A percentile compares a stretch with the other conserved stretches of the same genome.
Evolutionary conservation across 2,113 vertebrate species (phyloP).

Genomic region (Hippotragus niger): DNA sequence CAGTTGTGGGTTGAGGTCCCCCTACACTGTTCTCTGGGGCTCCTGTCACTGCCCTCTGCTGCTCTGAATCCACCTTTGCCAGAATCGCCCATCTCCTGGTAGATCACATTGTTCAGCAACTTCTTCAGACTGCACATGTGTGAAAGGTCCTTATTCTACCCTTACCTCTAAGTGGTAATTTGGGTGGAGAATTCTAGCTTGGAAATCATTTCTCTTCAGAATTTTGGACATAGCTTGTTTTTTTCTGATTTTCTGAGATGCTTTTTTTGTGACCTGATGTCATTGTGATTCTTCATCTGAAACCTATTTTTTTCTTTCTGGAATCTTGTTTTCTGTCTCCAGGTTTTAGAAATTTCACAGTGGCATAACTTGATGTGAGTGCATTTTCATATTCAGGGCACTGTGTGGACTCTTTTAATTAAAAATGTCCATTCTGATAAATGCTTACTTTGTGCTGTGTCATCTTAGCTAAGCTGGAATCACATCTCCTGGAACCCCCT

Average conservation of each 20-base stretch:
- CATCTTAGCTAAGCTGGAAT: neutral
- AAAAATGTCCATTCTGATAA: neutral
- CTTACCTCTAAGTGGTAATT: neutral
- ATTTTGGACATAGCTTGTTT: neutral
- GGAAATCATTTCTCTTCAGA: neutral
- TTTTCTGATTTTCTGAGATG: neutral
- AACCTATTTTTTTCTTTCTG: neutral
- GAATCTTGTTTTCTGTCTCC: neutral
- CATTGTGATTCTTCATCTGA: neutral
- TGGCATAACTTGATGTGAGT: neutral
- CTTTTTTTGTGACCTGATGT: neutral
- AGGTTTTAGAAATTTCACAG: slow-evolving; percentile 6
- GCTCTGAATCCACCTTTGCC: neutral
- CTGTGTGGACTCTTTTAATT: neutral
- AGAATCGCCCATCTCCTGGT: neutral
- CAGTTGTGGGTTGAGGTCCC: neutral
- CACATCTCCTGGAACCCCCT: neutral
- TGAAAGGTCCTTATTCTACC: neutral
- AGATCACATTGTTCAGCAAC: neutral
- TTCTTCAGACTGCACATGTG: neutral
- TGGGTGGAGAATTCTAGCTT: neutral
- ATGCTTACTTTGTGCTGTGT: neutral
- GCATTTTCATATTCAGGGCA: neutral
- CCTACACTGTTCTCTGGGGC: no score
- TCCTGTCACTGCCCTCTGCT: neutral